A percentile compares a stretch with the other conserved stretches of the same genome.
Conservation (phyloP, 2,113 vertebrate species). For the Hylia prasina region DNA sequence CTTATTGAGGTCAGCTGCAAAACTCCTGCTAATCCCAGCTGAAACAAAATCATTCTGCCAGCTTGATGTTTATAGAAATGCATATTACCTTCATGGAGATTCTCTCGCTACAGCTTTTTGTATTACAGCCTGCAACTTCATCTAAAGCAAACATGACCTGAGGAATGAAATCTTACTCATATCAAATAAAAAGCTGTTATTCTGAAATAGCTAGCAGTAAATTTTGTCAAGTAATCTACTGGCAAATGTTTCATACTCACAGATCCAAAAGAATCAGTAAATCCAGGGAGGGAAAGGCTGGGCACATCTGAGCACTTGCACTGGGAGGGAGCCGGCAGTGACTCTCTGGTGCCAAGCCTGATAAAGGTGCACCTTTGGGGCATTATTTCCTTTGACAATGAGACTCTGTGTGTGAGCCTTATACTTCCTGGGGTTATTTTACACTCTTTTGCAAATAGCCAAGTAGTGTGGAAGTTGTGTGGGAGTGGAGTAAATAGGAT, state of each 20-base stretch:
- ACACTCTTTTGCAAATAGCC: slow-evolving; percentile 10
- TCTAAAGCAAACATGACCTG: not conserved
- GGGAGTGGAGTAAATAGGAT: slow-evolving; percentile 30
- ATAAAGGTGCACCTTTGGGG: slow-evolving; percentile 1
- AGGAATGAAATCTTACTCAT: not conserved
- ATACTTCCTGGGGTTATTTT: slow-evolving; percentile 37
- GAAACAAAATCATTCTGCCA: slow-evolving; percentile 16
- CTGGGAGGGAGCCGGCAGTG: not conserved
- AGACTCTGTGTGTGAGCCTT: not conserved
- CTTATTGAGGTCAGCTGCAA: slow-evolving; percentile 33
- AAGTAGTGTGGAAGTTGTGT: slow-evolving; percentile 36
- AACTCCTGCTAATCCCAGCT: slow-evolving; percentile 28
- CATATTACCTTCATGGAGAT: not conserved
- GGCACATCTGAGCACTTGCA: not conserved
- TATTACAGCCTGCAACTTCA: not conserved
- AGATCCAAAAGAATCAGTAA: slow-evolving; percentile 23
- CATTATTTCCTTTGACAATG: slow-evolving; percentile 25
- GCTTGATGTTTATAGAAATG: not conserved
- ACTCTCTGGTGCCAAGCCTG: not conserved
- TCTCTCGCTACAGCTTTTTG: not conserved
- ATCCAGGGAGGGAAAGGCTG: slow-evolving; percentile 15
- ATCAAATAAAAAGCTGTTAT: not conserved
- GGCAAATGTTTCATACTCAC: slow-evolving; percentile 53
- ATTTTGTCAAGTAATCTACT: not conserved
- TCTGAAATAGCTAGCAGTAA: not conserved